Evolutionary conservation across 2,113 vertebrate genomes (phyloP).

Genomic region (Oncorhynchus keta): DNA sequence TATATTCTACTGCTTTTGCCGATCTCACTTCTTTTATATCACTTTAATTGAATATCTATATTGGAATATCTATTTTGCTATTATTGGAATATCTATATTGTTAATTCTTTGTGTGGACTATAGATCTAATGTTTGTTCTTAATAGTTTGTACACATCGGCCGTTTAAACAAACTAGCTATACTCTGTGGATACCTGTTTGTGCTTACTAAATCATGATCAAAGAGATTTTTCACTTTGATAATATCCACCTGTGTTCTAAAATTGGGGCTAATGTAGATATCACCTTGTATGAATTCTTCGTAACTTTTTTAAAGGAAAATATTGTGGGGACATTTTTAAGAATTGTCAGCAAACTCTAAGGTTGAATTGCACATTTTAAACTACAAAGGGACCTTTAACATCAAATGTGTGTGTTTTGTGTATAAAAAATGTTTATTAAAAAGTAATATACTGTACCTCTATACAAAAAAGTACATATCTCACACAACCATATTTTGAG

Average conservation of each 20-base stretch:
- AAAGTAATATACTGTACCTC: constrained; percentile 60
- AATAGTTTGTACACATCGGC: not conserved
- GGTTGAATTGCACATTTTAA: constrained; percentile 46
- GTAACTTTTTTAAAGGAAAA: constrained; percentile 21
- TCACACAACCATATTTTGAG: too few species aligned
- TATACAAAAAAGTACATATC: too few species aligned
- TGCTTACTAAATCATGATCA: constrained; percentile 42
- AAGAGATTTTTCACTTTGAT: constrained; percentile 36
- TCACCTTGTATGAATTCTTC: constrained; percentile 32
- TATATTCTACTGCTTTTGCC: constrained; percentile 52
- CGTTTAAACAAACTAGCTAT: constrained; percentile 21
- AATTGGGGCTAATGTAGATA: not conserved
- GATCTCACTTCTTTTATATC: constrained; percentile 53
- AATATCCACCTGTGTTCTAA: constrained; percentile 24
- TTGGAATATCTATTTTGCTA: constrained; percentile 35
- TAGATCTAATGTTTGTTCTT: constrained; percentile 5
- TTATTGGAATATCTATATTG: constrained; percentile 52
- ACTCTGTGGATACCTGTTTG: constrained; percentile 24
- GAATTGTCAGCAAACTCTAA: constrained; percentile 21
- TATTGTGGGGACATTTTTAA: constrained; percentile 31
- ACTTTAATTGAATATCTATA: constrained; percentile 60
- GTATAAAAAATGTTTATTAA: constrained; percentile 59
- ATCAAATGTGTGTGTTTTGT: constrained; percentile 47
- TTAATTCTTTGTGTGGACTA: constrained; percentile 28
- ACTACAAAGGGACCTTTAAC: constrained; percentile 57